A percentile compares a stretch with the other conserved stretches of the same genome.
phyloP scores from a whole-genome alignment of 1,140 invertebrate genomes.

The Berghia stephanieae region DNA sequence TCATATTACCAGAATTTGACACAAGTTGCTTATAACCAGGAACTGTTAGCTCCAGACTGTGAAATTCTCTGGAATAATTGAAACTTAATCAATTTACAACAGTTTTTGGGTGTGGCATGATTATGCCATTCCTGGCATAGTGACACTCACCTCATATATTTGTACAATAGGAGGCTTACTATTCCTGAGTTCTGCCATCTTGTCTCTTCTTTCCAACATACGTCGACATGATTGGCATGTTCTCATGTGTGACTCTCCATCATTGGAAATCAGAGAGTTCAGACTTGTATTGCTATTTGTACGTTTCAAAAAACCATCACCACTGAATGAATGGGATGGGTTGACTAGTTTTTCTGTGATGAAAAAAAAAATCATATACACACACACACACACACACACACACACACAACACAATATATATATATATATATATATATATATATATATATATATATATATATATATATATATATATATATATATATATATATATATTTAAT shows the following conservation, averaged over 20 bases:
- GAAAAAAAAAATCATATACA: slow-evolving; percentile 33
- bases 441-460: no score
- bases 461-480: no score
- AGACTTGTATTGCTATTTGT: slow-evolving; percentile 63
- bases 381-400: background rate
- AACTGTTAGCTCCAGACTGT: no score
- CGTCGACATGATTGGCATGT: slow-evolving; percentile 84
- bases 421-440: no score
- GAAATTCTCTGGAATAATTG: no score
- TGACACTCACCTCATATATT: slow-evolving; percentile 79
- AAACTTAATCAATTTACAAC: no score
- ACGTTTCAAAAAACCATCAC: slow-evolving; percentile 59
- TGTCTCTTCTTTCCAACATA: slow-evolving; percentile 82
- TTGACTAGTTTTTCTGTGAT: slow-evolving; percentile 73
- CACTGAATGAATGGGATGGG: slow-evolving; percentile 64
- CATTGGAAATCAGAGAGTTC: slow-evolving; percentile 63
- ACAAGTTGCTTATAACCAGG: no score
- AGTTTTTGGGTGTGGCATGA: no score
- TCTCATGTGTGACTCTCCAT: slow-evolving; percentile 76
- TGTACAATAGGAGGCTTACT: slow-evolving; percentile 82
- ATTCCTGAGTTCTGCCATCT: slow-evolving; percentile 81
- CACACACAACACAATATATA: background rate
- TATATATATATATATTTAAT: no score
- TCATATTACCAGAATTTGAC: no score
- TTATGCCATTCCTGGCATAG: no score